A percentile compares a stretch with the other conserved stretches of the same genome.
Evolutionary conservation across 2,797 vertebrate genomes (phyloP).

Genomic region (Meda fulgida): DNA sequence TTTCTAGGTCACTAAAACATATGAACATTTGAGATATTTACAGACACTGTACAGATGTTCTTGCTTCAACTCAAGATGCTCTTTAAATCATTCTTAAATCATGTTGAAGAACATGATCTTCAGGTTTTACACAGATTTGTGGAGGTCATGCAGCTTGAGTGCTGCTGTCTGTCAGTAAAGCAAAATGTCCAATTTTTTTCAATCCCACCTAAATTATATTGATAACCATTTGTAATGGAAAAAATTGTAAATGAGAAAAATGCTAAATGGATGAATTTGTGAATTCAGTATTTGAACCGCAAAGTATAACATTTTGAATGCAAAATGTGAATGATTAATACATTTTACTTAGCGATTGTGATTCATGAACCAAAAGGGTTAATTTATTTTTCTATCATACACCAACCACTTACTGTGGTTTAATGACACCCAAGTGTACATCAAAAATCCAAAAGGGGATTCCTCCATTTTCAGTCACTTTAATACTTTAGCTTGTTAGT

Average conservation of each 20-base stretch:
- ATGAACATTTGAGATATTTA: neutral
- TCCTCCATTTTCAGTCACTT: constrained; percentile 29
- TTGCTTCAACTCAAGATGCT: neutral
- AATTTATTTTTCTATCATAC: neutral
- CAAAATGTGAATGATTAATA: neutral
- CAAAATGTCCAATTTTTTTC: neutral
- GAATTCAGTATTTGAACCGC: neutral
- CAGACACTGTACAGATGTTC: constrained; percentile 6
- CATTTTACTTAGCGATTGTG: neutral
- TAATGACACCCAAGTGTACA: constrained; percentile 36
- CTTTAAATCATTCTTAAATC: neutral
- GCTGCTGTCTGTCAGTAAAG: neutral
- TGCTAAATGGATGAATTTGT: neutral
- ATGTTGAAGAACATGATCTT: neutral
- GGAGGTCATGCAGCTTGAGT: neutral
- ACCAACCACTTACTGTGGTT: constrained; percentile 12
- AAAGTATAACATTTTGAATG: neutral
- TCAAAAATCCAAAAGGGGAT: constrained; percentile 44
- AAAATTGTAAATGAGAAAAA: neutral
- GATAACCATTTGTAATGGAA: neutral
- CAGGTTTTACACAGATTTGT: neutral
- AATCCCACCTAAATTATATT: neutral
- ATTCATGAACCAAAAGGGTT: neutral
- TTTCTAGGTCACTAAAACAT: neutral
- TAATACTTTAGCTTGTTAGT: constrained; percentile 47